Conservation (phyloP, 2,113 vertebrate genomes). For the Hypomesus transpacificus region DNA sequence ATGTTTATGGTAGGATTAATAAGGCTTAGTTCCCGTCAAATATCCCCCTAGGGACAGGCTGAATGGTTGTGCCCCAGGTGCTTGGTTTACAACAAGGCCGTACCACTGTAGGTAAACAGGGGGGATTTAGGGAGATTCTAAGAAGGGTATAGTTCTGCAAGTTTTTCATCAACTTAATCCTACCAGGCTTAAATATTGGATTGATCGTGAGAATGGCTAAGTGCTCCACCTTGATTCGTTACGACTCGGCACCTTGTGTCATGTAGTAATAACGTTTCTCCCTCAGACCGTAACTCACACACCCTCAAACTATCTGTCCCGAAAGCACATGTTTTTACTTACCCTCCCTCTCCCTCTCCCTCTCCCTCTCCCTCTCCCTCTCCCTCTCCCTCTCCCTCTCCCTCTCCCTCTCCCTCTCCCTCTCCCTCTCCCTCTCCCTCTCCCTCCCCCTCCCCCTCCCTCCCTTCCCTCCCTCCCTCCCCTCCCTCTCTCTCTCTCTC, state of each 20-base stretch:
- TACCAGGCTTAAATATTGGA: neutral
- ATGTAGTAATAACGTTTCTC: constrained; percentile 7
- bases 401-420: neutral
- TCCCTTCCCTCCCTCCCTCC: neutral
- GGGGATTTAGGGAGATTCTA: neutral
- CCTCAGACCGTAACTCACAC: constrained; percentile 12
- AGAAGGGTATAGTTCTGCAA: neutral
- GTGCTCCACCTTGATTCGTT: too few relatives aligned
- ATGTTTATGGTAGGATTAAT: constrained; percentile 14
- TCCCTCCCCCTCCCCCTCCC: neutral
- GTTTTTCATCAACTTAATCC: constrained; percentile 2
- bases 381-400: neutral
- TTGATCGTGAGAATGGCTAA: too few relatives aligned
- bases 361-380: neutral
- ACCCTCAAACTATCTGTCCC: neutral
- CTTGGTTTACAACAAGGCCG: neutral
- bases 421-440: neutral
- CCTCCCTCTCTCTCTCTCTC: neutral
- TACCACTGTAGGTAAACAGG: neutral
- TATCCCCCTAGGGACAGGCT: neutral
- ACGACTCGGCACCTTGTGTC: too few relatives aligned
- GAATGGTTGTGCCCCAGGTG: constrained; percentile 7
- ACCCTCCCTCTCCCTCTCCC: neutral
- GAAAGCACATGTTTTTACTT: neutral
- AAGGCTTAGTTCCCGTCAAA: constrained; percentile 8